A percentile compares a stretch with the other conserved stretches of the same genome.
Conservation (phyloP, 2,113 vertebrate genomes). For the Clarias macrocephalus region DNA sequence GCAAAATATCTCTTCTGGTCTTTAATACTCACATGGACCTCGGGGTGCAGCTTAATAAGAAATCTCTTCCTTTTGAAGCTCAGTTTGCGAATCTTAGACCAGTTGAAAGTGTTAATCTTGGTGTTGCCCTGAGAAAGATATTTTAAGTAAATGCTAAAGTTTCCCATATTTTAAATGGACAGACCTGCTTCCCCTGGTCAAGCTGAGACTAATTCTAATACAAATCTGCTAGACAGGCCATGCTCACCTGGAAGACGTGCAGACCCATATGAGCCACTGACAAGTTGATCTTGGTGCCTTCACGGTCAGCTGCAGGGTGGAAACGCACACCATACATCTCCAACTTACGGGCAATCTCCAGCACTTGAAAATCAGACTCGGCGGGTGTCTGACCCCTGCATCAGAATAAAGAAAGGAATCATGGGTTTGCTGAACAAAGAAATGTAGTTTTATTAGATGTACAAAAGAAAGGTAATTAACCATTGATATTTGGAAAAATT, state of each 20-base stretch:
- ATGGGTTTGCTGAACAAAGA: background rate
- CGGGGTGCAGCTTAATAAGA: slow-evolving; percentile 93
- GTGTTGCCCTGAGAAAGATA: slow-evolving; percentile 78
- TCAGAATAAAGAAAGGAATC: background rate
- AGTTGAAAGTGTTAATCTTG: slow-evolving; percentile 99
- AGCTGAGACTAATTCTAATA: background rate
- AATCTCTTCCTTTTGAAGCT: slow-evolving; percentile 97
- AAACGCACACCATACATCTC: slow-evolving; percentile 96
- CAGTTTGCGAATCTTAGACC: slow-evolving; percentile 97
- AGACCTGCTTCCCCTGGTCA: background rate
- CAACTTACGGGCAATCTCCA: slow-evolving; percentile 92
- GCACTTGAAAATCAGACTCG: slow-evolving; percentile 94
- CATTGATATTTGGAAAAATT: too few relatives aligned
- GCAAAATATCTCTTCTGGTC: background rate
- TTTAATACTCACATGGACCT: slow-evolving; percentile 82
- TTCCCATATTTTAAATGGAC: background rate
- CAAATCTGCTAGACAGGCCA: background rate
- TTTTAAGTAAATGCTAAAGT: background rate
- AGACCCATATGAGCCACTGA: slow-evolving; percentile 92
- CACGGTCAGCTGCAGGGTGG: slow-evolving; percentile 87
- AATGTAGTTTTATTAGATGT: too few relatives aligned
- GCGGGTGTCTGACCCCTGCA: slow-evolving; percentile 90
- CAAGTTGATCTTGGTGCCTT: slow-evolving; percentile 91
- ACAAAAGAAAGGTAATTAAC: background rate
- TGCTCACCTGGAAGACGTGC: slow-evolving; percentile 90